phyloP scores from a whole-genome alignment of 2,888 invertebrate genomes.

The Tipula lateralis region DNA sequence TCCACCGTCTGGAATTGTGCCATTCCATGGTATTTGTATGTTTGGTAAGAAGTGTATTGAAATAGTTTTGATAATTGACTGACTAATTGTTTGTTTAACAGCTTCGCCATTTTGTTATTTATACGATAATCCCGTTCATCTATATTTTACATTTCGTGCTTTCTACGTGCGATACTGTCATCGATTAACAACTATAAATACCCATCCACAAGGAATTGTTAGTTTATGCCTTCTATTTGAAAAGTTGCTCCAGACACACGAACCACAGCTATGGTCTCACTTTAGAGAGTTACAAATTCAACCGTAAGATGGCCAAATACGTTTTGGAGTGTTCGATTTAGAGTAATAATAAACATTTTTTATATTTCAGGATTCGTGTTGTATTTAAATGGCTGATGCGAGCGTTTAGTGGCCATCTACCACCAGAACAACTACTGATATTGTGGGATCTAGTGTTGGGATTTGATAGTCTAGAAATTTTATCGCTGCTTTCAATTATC shows the following conservation, averaged over 20 bases:
- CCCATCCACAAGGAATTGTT: slow-evolving; percentile 89
- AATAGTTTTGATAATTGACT: not conserved
- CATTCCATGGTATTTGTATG: slow-evolving; percentile 97
- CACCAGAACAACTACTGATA: slow-evolving; percentile 84
- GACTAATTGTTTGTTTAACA: slow-evolving; percentile 43
- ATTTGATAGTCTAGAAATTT: slow-evolving; percentile 85
- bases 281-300: slow-evolving; percentile 82
- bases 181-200: slow-evolving; percentile 84
- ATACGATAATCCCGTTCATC: slow-evolving; percentile 77
- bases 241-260: slow-evolving; percentile 80
- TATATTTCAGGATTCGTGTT: slow-evolving; percentile 65
- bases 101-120: slow-evolving; percentile 94
- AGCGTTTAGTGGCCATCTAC: slow-evolving; percentile 90
- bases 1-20: slow-evolving; percentile 92
- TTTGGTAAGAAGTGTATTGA: slow-evolving; percentile 62
- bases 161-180: slow-evolving; percentile 91
- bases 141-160: slow-evolving; percentile 87
- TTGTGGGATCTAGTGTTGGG: slow-evolving; percentile 90
- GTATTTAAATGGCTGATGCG: slow-evolving; percentile 96
- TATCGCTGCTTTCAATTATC: slow-evolving; percentile 78
- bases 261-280: slow-evolving; percentile 87
- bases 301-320: slow-evolving; percentile 67
- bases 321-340: not conserved
- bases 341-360: not conserved
- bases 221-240: slow-evolving; percentile 86